A percentile compares a stretch with the other conserved stretches of the same genome.
These are phyloP conservation scores for Tragelaphus scriptus DNA, from an alignment of 2,113 vertebrate species.

Conservation along the genomic window DNA sequence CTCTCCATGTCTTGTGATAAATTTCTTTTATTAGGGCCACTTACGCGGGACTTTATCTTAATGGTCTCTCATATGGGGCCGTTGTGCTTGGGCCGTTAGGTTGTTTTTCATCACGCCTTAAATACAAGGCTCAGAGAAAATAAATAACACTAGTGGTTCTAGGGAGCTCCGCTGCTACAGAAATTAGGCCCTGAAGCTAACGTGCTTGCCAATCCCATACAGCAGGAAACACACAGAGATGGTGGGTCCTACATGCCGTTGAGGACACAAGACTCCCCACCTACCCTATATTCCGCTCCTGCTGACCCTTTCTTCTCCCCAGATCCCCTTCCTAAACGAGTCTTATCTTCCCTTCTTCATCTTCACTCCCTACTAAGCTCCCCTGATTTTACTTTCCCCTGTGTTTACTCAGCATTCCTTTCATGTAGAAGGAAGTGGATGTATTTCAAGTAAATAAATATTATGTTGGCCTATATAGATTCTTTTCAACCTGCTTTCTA, in stretches of 20 bases:
- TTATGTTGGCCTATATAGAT: not conserved
- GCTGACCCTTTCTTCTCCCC: not conserved
- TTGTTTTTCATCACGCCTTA: constrained; percentile 79
- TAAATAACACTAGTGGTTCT: constrained; percentile 70
- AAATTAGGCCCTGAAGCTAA: not conserved
- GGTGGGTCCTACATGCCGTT: accelerated
- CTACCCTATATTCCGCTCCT: not conserved
- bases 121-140: constrained; percentile 72
- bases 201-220: not conserved
- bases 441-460: not conserved
- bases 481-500: not conserved
- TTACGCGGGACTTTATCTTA: constrained; percentile 85
- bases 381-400: not conserved
- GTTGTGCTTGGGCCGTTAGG: constrained; percentile 71
- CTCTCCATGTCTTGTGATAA: constrained; percentile 84
- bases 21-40: constrained; percentile 87
- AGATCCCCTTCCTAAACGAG: not conserved
- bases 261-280: not conserved
- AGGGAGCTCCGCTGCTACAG: constrained; percentile 59
- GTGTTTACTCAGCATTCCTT: not conserved
- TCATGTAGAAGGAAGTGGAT: not conserved
- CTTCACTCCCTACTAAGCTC: not conserved
- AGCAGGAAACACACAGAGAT: not conserved
- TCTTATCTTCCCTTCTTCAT: not conserved
- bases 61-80: constrained; percentile 80